A percentile compares a stretch with the other conserved stretches of the same genome.
These are phyloP conservation scores for Aldrovandia affinis DNA, from an alignment of 2,797 vertebrate species.

Conservation along the genomic window DNA sequence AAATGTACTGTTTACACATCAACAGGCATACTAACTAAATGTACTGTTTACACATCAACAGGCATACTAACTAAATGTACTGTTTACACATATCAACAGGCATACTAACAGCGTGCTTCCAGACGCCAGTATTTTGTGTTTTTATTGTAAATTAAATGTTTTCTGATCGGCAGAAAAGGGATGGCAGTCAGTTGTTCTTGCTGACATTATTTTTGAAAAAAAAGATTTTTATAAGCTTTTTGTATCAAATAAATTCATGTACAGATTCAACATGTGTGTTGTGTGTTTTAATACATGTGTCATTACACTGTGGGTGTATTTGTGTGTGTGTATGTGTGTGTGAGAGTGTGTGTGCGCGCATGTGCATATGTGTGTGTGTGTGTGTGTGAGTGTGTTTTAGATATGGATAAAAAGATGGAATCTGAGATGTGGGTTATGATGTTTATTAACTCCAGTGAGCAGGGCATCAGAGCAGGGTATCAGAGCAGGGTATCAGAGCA, in stretches of 20 bases:
- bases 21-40: not conserved
- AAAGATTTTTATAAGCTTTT: conserved; percentile 58
- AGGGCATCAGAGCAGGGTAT: too few species aligned
- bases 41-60: not conserved
- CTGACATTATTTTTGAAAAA: conserved; percentile 54
- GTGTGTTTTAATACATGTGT: not conserved
- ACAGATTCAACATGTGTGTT: conserved; percentile 36
- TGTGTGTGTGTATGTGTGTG: not conserved
- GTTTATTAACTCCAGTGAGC: too few species aligned
- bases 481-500: too few species aligned
- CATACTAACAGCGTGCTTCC: conserved; percentile 59
- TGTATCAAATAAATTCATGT: conserved; percentile 69
- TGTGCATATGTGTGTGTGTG: not conserved
- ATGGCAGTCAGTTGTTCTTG: conserved; percentile 39
- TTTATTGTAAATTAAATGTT: conserved; percentile 33
- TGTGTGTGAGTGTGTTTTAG: not conserved
- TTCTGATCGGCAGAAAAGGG: conserved; percentile 42
- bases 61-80: not conserved
- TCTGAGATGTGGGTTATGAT: too few species aligned
- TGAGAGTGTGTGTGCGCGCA: not conserved
- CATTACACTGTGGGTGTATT: not conserved
- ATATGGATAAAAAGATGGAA: not conserved
- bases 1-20: not conserved
- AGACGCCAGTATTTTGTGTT: conserved; percentile 57
- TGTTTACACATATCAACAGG: not conserved